These are phyloP conservation scores for Ormyrus nitidulus DNA, from an alignment of 2,888 invertebrate species.

Conservation along the genomic window DNA sequence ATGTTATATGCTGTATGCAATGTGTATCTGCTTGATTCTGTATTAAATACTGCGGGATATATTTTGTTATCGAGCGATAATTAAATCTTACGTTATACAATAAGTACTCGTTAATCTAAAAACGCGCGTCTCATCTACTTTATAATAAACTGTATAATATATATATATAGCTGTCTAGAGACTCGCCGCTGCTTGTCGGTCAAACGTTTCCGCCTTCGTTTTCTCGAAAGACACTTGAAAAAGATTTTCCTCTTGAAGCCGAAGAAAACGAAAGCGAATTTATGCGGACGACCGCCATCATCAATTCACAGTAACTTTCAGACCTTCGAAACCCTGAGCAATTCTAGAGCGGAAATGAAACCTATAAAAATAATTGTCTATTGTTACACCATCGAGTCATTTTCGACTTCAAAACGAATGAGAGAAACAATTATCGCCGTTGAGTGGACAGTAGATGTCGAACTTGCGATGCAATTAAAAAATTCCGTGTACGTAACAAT, in stretches of 20 bases:
- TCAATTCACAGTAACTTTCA: slow-evolving; percentile 46
- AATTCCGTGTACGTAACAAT: no score
- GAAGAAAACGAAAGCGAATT: slow-evolving; percentile 6
- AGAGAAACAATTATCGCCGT: no score
- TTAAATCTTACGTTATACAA: no score
- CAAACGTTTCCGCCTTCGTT: slow-evolving; percentile 17
- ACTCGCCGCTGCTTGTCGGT: background rate
- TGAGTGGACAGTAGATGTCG: no score
- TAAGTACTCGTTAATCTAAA: background rate
- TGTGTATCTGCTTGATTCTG: slow-evolving; percentile 26
- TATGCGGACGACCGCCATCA: background rate
- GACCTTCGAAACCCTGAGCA: slow-evolving; percentile 64
- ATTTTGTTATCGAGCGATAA: slow-evolving; percentile 55
- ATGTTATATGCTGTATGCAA: background rate
- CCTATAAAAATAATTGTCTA: slow-evolving; percentile 46
- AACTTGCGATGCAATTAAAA: no score
- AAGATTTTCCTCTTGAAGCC: background rate
- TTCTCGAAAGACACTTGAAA: background rate
- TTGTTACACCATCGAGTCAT: slow-evolving; percentile 2
- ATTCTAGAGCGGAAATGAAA: slow-evolving; percentile 57
- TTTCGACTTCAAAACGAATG: slow-evolving; percentile 33
- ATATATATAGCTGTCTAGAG: background rate
- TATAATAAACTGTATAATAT: background rate
- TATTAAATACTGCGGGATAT: slow-evolving; percentile 64
- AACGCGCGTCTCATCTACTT: slow-evolving; percentile 11